These are phyloP conservation scores for Andrena chrysosceles DNA, from an alignment of 2,888 invertebrate genomes.

Conservation along the genomic window DNA sequence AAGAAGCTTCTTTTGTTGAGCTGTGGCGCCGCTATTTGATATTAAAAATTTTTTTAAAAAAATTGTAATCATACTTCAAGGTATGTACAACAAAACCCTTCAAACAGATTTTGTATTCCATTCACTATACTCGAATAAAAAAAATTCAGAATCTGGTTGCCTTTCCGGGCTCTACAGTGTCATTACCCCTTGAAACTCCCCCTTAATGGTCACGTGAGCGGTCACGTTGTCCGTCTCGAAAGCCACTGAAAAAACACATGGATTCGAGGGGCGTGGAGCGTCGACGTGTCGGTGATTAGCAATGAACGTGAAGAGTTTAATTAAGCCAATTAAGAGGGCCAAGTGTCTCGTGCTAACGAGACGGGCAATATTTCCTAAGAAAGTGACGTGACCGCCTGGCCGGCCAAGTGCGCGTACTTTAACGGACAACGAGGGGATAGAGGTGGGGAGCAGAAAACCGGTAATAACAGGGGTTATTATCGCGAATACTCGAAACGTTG, in stretches of 20 bases:
- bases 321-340: conserved; percentile 71
- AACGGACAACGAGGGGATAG: conserved; percentile 47
- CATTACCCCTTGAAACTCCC: no score
- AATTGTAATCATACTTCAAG: no score
- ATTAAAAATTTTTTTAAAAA: no score
- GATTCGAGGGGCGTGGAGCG: conserved; percentile 15
- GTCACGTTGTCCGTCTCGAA: not conserved
- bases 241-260: not conserved
- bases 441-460: conserved; percentile 23
- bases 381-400: conserved; percentile 66
- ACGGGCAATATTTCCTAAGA: conserved; percentile 70
- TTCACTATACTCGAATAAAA: no score
- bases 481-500: conserved; percentile 54
- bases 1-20: no score
- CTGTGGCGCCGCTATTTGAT: no score
- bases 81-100: no score
- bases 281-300: conserved; percentile 63
- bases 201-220: not conserved
- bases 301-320: conserved; percentile 64
- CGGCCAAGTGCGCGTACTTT: conserved; percentile 39
- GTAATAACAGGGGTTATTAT: conserved; percentile 62
- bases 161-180: no score
- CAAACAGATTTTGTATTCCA: no score
- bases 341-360: conserved; percentile 68
- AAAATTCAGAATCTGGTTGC: no score